These are phyloP conservation scores for Chelonus formosanus DNA, from an alignment of 2,888 invertebrate species.

Conservation along the genomic window DNA sequence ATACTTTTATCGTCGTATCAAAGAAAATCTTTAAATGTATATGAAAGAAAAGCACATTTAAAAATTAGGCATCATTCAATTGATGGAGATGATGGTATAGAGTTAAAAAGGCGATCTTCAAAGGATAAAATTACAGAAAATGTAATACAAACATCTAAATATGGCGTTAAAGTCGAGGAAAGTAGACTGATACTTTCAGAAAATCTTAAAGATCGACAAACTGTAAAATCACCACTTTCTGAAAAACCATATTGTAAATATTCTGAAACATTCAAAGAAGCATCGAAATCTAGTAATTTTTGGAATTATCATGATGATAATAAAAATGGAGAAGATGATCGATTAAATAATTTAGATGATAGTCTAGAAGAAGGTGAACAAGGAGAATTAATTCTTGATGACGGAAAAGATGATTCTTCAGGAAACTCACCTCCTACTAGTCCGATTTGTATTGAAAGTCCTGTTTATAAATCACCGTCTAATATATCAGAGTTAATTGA, in stretches of 20 bases:
- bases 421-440: conserved; percentile 18
- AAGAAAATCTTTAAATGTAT: conserved; percentile 60
- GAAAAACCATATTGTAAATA: conserved; percentile 48
- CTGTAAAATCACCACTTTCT: conserved; percentile 24
- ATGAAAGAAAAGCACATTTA: conserved; percentile 60
- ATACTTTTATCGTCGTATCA: conserved; percentile 38
- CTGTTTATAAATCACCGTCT: conserved; percentile 14
- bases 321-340: conserved; percentile 25
- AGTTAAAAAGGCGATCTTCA: conserved; percentile 18
- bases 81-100: conserved; percentile 32
- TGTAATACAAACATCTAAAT: conserved; percentile 59
- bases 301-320: conserved; percentile 37
- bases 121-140: conserved; percentile 57
- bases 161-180: conserved; percentile 42
- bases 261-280: conserved; percentile 56
- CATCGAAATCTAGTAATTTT: conserved; percentile 44
- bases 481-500: conserved; percentile 14
- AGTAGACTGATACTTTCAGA: conserved; percentile 2
- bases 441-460: neutral
- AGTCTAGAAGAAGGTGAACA: conserved; percentile 23
- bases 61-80: conserved; percentile 55
- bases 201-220: conserved; percentile 6
- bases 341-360: conserved; percentile 23
- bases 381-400: conserved; percentile 14
- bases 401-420: conserved; percentile 22